Evolutionary conservation across 2,113 vertebrate genomes (phyloP), one percentile per base, ranked within the genome.

Genomic region (Prionailurus bengalensis): DNA sequence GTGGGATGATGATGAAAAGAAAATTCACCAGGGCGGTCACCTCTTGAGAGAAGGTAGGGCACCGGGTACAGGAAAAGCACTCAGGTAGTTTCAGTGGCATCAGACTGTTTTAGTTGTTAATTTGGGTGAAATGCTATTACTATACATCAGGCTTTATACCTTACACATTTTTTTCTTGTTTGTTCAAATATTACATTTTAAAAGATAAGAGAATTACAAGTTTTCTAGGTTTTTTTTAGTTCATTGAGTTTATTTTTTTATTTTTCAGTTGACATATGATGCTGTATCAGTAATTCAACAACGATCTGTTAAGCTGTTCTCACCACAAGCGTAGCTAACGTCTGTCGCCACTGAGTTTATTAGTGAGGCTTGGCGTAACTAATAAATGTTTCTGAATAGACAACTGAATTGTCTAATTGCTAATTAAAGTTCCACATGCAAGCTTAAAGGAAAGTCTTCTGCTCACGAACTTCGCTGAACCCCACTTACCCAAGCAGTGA

Each of bases 401-500:
- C 76, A 79, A 48, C 33, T 31, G 48, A 89, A 53, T 48, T 71
- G 29, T 83, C 70, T 25, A 73, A 27, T 19, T 33, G 79, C 45
- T 51, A 71, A 11, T 7, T 25, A 6, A n/a, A 78, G 70, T 33
- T 70, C 88, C 33, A 8, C 21, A 9, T 39, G 58, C 61, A 53
- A n/a, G 39, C 53, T 17, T 10, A 5, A 45, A 93, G n/a, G 15
- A 70, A 73, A 55, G 5, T 1, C 14, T 1, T 31, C 14, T 16
- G 2, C 61, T 71, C 27, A 63, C 23, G 6, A 51, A 36, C 1
- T 3, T 2, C 55, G 61, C 0, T 4, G 31, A 5, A 6, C 39
- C 2, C 27, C 4, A 0, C 98, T 92, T 98, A 99, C 99, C 99
- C 97, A 99, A 96, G 91, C 99, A 99, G 70, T 99, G 99, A 1